Evolutionary conservation across 2,797 vertebrate genomes (phyloP), one percentile per base, ranked within the genome.

Genomic region (Cyprinella venusta): DNA sequence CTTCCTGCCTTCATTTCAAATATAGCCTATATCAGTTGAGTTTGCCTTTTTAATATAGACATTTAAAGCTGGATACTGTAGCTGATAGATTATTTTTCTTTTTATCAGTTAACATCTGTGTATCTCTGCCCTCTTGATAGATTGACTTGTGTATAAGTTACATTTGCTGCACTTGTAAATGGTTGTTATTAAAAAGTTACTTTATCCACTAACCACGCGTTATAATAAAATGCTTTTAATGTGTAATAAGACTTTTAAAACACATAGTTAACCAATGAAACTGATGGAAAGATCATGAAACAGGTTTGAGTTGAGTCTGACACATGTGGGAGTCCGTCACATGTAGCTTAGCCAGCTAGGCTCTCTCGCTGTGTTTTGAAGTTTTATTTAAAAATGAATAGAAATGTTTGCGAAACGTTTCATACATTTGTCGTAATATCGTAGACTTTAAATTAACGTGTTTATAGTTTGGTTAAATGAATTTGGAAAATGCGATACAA

Each of bases 271-370:
- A 45, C 26, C 61, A 10, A 2, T 50, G 18, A 18, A 65, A 65
- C 18, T 5, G 21, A 24, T 2, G 18, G 42, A 24, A 38, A 45
- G 5, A 6, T 24, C 0, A 16, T 36, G 42, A 7, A 56, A 61
- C 18, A 30, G 56, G 15, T 21, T 38, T 52, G 24, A 26, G 50
- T 74, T 5, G 63, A 18, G 19, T 24, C 38, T 30, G 72, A 79
- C 42, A 84, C 81, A 72, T 76, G 76, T 83, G 77, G 33, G 71
- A 30, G 48, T 5, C 74, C 71, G 71, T 63, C 69, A 50, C 70
- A 61, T 83, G 84, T 82, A 82, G 81, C 72, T 63, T 68, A 85
- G 71, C 72, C 67, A 36, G 82, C 82, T 52, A 26, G 4, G 26
- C 38, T 45, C 3, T 26, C 26, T 67, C 24, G 8, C 3, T 13